These are phyloP conservation scores for Chitala chitala DNA, from an alignment of 2,113 vertebrate genomes.

Conservation along the genomic window DNA sequence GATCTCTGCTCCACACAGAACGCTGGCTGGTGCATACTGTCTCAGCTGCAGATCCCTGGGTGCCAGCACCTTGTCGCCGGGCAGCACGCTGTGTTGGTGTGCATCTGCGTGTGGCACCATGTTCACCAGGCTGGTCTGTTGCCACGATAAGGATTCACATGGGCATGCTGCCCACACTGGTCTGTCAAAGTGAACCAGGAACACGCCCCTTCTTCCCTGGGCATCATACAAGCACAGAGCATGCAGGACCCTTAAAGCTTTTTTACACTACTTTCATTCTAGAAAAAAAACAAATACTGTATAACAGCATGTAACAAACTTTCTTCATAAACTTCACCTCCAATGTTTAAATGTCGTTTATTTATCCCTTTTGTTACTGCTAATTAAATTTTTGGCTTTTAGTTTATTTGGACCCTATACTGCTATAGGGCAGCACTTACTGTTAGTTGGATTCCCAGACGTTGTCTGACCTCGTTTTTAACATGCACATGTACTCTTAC, in stretches of 20 bases:
- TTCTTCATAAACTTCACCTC: too few relatives aligned
- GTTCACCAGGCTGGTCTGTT: constrained; percentile 61
- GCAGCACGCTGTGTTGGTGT: constrained; percentile 48
- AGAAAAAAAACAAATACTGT: too few relatives aligned
- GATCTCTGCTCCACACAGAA: constrained; percentile 56
- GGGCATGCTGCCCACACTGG: constrained; percentile 31
- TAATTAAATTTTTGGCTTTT: too few relatives aligned
- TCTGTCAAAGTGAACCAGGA: constrained; percentile 69
- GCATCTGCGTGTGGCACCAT: constrained; percentile 58
- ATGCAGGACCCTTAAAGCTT: background rate
- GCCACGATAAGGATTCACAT: constrained; percentile 28
- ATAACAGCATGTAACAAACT: too few relatives aligned
- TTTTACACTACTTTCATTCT: background rate
- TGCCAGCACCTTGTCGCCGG: constrained; percentile 77
- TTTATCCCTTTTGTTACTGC: too few relatives aligned
- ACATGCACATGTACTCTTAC: too few relatives aligned
- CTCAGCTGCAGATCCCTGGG: constrained; percentile 63
- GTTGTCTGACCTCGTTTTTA: too few relatives aligned
- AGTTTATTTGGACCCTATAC: too few relatives aligned
- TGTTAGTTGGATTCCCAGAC: too few relatives aligned
- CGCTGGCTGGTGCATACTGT: constrained; percentile 70
- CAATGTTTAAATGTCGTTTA: too few relatives aligned
- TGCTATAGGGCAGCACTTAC: too few relatives aligned
- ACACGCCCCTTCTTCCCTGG: constrained; percentile 59
- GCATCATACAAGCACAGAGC: constrained; percentile 7